Evolutionary conservation across 1,140 invertebrate species (phyloP).

Genomic region (Brachionus angularis): DNA sequence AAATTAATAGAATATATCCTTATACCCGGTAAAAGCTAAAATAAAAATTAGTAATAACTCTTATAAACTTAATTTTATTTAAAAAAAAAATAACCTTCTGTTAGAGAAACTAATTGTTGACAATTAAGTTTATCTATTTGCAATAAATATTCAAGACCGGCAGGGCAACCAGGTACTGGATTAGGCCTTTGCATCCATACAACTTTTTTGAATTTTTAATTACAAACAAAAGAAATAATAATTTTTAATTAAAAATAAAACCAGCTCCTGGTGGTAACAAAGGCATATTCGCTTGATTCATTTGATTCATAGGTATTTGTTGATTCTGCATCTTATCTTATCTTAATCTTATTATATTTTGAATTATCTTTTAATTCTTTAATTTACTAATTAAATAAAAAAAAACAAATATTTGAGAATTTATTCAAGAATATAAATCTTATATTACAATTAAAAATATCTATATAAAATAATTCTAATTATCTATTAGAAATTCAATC

Average conservation of each 20-base stretch:
- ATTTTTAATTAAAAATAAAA: background rate
- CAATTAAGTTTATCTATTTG: constrained; percentile 80
- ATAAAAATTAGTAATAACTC: too few species aligned
- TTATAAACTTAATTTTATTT: background rate
- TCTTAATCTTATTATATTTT: too few species aligned
- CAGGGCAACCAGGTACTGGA: constrained; percentile 75
- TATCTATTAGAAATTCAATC: too few species aligned
- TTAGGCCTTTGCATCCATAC: constrained; percentile 32
- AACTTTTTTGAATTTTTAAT: background rate
- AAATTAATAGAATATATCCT: background rate
- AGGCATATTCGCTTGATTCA: too few species aligned
- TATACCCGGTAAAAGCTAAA: background rate
- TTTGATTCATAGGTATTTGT: too few species aligned
- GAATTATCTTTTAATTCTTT: too few species aligned
- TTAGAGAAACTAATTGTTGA: constrained; percentile 77
- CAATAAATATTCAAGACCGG: constrained; percentile 85
- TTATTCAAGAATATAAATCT: background rate
- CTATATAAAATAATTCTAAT: background rate
- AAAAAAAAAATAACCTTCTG: constrained; percentile 65
- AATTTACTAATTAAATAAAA: too few species aligned
- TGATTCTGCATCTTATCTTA: too few species aligned
- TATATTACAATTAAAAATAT: background rate
- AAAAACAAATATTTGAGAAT: too few species aligned
- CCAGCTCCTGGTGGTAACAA: too few species aligned
- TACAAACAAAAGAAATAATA: background rate